These are phyloP conservation scores for Acronicta aceris DNA, from an alignment of 2,888 invertebrate genomes.

Conservation along the genomic window DNA sequence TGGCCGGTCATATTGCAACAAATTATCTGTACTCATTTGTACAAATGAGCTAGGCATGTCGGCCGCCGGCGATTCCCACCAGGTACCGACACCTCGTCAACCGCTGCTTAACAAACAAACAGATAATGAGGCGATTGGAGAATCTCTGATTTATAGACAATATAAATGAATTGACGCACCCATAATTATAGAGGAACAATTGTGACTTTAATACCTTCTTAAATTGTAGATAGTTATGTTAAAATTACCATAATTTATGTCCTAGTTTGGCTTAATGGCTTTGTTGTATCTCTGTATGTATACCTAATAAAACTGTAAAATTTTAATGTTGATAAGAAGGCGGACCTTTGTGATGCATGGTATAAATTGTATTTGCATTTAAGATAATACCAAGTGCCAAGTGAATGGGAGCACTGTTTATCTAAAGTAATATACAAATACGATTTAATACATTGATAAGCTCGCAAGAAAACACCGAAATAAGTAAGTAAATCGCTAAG, in stretches of 20 bases:
- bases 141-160: conserved; percentile 15
- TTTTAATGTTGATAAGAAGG: conserved; percentile 22
- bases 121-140: conserved; percentile 23
- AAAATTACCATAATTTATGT: conserved; percentile 26
- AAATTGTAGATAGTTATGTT: background rate
- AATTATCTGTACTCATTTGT: conserved; percentile 71
- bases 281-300: background rate
- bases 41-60: conserved; percentile 64
- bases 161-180: conserved; percentile 15
- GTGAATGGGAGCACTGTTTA: conserved; percentile 24
- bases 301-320: conserved; percentile 21
- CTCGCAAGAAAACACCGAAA: conserved; percentile 45
- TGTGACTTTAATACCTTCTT: conserved; percentile 2
- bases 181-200: conserved; percentile 2
- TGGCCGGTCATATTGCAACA: conserved; percentile 55
- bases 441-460: conserved; percentile 45
- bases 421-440: conserved; percentile 45
- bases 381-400: conserved; percentile 25
- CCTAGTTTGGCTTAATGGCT: conserved; percentile 6
- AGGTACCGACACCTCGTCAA: conserved; percentile 69
- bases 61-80: conserved; percentile 78
- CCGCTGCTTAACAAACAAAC: conserved; percentile 64
- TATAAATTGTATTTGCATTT: conserved; percentile 29
- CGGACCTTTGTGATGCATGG: conserved; percentile 16
- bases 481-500: conserved; percentile 57